Evolutionary conservation across 2,888 invertebrate genomes (phyloP), one percentile per base, ranked within the genome.

Genomic region (Myopa tessellatipennis): DNA sequence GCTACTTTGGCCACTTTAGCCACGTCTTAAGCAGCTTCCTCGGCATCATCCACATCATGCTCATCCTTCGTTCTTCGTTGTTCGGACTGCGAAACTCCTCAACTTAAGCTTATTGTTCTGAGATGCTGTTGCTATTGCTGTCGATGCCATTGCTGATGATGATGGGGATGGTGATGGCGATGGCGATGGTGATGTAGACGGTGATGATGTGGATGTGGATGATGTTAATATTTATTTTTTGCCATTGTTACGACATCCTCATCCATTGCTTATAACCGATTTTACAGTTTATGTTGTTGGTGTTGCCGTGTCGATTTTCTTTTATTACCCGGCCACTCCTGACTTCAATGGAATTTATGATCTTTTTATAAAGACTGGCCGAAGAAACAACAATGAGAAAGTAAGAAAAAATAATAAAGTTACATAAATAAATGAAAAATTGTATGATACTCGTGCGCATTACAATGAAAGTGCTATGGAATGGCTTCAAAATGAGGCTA

Each of bases 11-110:
- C 34, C 26, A 18, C n/a, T 26, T 63, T 18, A 14, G 63, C 26
- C 8, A 7, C 12, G 45, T 65, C 65, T 45, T 16, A 16, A 68
- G 26, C 68, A 45, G 34, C 68, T 5, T n/a, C 68, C 4, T 68
- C 67, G 16, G 12, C 38, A 45, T 16, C 68, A 68, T 68, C 68
- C n/a, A 16, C 67, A 67, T 34, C 67, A 40, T 67, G 38, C 8
- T 45, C 68, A n/a, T 50, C 18, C 12, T 69, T 12, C 63, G 63
- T 26, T 18, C 34, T 14, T 6, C 45, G 45, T 45, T 10, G 3
- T 18, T 60, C 26, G 12, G 34, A 26, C 63, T 63, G 63, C 0
- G 63, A 4, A 7, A 10, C 26, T 6, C 34, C 12, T 14, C 2
- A 36, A 36, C 63, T 4, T 6, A 18, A 55, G 1, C 34, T 34